Evolutionary conservation across 2,113 vertebrate genomes (phyloP), one percentile per base, ranked within the genome.

Genomic region (Chrysemys picta): DNA sequence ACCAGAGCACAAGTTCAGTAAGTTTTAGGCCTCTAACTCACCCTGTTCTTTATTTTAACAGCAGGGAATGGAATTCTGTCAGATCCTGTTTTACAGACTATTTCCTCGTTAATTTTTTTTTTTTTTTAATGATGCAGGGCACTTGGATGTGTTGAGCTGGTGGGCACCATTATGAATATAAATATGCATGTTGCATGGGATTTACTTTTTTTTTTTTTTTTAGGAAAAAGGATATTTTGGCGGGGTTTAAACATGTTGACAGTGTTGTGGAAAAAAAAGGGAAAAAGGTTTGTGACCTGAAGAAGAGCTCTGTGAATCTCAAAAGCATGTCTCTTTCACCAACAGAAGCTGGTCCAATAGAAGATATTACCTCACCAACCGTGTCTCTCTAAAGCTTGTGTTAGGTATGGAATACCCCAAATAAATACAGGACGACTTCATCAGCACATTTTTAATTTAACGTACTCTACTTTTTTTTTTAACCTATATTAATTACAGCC

Each of bases 51-150:
- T 50, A 57, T 91, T 93, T 93, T 81, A 88, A 87, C 49, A 91
- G 45, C 0, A 9, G 83, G 50, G 86, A 62, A 31, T 62, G 9
- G 29, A 25, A 29, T 31, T 93, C 87, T 92, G 85, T 72, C 91
- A 95, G 89, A 92, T 53, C 31, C 47, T 82, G 31, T 72, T 87
- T 91, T 80, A 89, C 87, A 29, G 24, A 13, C 49, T 90, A 25
- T 69, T 59, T 87, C 94, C 97, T 90, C 88, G 91, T 94, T 93
- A 95, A 93, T 52, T 3, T 49, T 16, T 52, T 29, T 52, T 76
- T 93, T 89, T 54, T 90, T 93, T 85, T 31, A 80, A 54, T 91
- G 76, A 79, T 85, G 93, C 3, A 4, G 94, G 38, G 56, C 17
- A 89, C 42, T 80, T 14, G 7, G 59, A 83, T 84, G 65, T 35